Percentiles rank a stretch among this genome's conserved stretches.
These are phyloP conservation scores for Brachyhypopomus occidentalis DNA, from an alignment of 2,113 vertebrate species.

Conservation along the genomic window DNA sequence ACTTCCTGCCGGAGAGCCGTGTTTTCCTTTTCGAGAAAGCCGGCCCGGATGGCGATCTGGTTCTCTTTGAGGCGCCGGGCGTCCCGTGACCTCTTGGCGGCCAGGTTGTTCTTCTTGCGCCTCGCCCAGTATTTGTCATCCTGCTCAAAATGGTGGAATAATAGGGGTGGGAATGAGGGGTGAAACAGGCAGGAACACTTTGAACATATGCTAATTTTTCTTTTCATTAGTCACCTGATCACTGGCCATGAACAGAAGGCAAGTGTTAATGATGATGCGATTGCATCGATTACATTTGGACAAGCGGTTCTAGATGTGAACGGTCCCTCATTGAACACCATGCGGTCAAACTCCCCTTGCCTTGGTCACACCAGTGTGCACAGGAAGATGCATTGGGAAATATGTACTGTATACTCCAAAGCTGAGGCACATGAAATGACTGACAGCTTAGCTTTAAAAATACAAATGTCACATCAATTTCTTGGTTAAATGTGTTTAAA, in stretches of 20 bases:
- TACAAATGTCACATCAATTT: no score
- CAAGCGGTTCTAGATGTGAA: background rate
- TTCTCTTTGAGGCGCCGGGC: conserved; percentile 90
- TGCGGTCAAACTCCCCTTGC: background rate
- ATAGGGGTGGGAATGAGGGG: background rate
- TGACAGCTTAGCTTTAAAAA: no score
- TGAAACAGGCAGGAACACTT: background rate
- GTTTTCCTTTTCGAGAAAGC: conserved; percentile 92
- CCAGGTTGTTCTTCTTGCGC: conserved; percentile 93
- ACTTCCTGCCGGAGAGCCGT: conserved; percentile 86
- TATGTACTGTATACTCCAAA: background rate
- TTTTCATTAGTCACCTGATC: background rate
- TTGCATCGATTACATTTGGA: background rate
- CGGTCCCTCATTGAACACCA: background rate
- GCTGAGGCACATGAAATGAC: no score
- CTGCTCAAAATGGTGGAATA: conserved; percentile 78
- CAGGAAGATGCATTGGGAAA: background rate
- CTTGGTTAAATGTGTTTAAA: no score
- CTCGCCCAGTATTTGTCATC: conserved; percentile 91
- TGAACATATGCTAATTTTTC: background rate
- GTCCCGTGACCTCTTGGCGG: conserved; percentile 87
- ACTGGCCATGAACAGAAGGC: background rate
- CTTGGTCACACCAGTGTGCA: background rate
- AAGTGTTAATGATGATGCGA: background rate
- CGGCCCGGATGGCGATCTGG: conserved; percentile 89